Evolutionary conservation across 2,888 invertebrate genomes (phyloP).

Genomic region (Onthophagus sagittarius): DNA sequence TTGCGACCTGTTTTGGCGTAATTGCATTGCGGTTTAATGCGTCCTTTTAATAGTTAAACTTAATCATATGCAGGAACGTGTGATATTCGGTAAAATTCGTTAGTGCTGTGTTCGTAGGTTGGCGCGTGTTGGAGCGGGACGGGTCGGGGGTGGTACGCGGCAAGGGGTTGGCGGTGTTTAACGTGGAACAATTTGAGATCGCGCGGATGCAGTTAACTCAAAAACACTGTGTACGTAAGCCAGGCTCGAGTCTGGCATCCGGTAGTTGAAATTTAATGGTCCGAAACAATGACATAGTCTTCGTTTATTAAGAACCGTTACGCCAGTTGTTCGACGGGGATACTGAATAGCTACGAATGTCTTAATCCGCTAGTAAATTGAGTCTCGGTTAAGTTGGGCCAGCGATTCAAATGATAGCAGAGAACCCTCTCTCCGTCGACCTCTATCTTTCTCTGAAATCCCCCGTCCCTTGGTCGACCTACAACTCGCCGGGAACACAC

Average conservation of each 20-base stretch:
- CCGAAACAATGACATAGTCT: slow-evolving; percentile 51
- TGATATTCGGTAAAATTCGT: slow-evolving; percentile 11
- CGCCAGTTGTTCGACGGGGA: slow-evolving; percentile 50
- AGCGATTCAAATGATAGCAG: slow-evolving; percentile 41
- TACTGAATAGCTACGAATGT: slow-evolving; percentile 50
- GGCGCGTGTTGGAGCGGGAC: not conserved
- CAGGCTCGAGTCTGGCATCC: slow-evolving; percentile 37
- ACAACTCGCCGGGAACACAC: slow-evolving; percentile 31
- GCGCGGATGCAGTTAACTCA: slow-evolving; percentile 25
- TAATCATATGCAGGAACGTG: slow-evolving; percentile 14
- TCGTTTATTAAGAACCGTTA: slow-evolving; percentile 52
- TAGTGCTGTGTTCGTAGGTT: not conserved
- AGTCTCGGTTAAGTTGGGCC: slow-evolving; percentile 47
- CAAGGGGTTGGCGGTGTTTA: slow-evolving; percentile 12
- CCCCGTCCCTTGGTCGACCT: slow-evolving; percentile 6
- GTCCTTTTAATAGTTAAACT: slow-evolving; percentile 11
- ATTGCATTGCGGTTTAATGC: slow-evolving; percentile 7
- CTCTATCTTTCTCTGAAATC: slow-evolving; percentile 7
- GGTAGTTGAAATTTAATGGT: slow-evolving; percentile 49
- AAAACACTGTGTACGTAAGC: slow-evolving; percentile 41
- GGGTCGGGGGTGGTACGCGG: not conserved
- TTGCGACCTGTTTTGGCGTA: slow-evolving; percentile 1
- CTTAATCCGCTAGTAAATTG: slow-evolving; percentile 52
- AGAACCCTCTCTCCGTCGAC: slow-evolving; percentile 23
- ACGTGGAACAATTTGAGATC: slow-evolving; percentile 21